Base-by-base conservation (phyloP, 2,113 vertebrate species). In the Anas platyrhynchos region DNA sequence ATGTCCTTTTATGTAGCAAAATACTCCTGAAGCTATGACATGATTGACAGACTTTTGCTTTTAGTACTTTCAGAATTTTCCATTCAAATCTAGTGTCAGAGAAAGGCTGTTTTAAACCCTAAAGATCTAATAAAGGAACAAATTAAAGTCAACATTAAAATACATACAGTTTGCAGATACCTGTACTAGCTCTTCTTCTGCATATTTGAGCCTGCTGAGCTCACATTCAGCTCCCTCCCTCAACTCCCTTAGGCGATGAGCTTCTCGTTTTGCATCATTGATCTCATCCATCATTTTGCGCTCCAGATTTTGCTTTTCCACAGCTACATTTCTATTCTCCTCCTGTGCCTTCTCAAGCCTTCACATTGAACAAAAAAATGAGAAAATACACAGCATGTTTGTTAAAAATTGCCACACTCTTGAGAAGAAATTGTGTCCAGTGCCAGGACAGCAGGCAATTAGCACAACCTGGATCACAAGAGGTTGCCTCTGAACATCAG, bases 251-350 rank as follows among this genome's bases (percentile, higher is more conserved):
- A 99, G 98, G 27, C 99, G 96, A 89, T 99, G 98, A 22, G 99
- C 99, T 97, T 99, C 99, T 44, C 98, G 99, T 94, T 99, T 99
- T 46, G 99, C 99, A 2, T 98, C 99, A 65, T 74, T 99, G 96
- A 99, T 99, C 97, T 99, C 99, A 55, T 99, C 98, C 97, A 99
- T 99, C 99, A 99, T 99, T 97, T 99, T 99, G 96, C 99, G 98
- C 97, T 99, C 99, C 20, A 99, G 98, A 97, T 99, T 99, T 97
- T 99, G 99, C 97, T 99, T 99, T 97, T 99, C 99, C 96, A 99
- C 99, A 32, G 99, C 99, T 93, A 99, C 99, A 0, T 99, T 99
- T 76, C 99, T 98, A 93, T 99, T 99, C 97, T 99, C 99, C 97
- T 99, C 99, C 96, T 99, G 99, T 67, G 99, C 99, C 77, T 99